Evolutionary conservation across 2,888 invertebrate species (phyloP).

Genomic region (Copidosoma aretas): DNA sequence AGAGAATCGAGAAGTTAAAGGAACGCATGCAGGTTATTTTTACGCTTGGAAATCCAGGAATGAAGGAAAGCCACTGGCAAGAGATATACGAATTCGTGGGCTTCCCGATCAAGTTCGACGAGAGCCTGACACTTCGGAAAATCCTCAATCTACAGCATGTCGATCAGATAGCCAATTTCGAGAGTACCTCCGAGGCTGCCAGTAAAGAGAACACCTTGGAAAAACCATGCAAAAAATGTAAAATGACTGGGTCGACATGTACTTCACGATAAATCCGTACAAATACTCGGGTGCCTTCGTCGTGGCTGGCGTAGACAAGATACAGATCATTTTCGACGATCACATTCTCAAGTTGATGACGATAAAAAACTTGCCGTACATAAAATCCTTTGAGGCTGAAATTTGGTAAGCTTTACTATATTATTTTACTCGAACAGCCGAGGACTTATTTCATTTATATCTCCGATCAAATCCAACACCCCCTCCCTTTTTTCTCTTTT

Average conservation of each 20-base stretch:
- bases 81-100: constrained; percentile 91
- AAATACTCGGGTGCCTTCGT: constrained; percentile 91
- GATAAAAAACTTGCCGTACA: constrained; percentile 96
- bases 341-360: constrained; percentile 96
- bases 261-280: constrained; percentile 77
- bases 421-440: no score
- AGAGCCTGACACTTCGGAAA: constrained; percentile 81
- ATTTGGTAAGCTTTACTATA: constrained; percentile 67
- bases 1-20: constrained; percentile 85
- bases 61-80: constrained; percentile 92
- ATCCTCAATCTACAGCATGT: constrained; percentile 87
- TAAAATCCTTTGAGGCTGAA: constrained; percentile 88
- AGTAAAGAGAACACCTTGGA: constrained; percentile 94
- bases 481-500: neutral
- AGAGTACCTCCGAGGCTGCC: constrained; percentile 90
- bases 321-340: constrained; percentile 91
- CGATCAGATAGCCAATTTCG: constrained; percentile 85
- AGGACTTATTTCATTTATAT: no score
- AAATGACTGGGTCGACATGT: constrained; percentile 85
- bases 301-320: constrained; percentile 90
- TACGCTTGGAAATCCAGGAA: constrained; percentile 92
- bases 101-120: constrained; percentile 84
- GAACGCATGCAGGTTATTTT: constrained; percentile 85
- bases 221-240: constrained; percentile 89
- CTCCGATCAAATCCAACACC: no score